These are phyloP conservation scores for Mercenaria mercenaria DNA, from an alignment of 1,140 invertebrate species.

Conservation along the genomic window DNA sequence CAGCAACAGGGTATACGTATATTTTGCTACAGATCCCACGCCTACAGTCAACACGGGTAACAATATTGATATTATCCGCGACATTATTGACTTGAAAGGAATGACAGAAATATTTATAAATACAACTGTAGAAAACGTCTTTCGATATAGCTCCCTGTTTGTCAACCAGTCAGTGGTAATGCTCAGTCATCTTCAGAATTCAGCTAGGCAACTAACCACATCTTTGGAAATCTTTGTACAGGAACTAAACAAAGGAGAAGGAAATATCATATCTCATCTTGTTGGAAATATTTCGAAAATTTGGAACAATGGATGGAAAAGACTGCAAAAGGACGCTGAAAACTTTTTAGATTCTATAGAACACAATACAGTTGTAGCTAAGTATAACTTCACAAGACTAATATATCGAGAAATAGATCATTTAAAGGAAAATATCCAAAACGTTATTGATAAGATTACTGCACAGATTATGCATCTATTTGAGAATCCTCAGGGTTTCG, in stretches of 20 bases:
- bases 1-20: slow-evolving; percentile 17
- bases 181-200: not conserved
- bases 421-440: not conserved
- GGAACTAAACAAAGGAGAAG: not conserved
- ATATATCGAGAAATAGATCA: not conserved
- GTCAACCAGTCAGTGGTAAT: not conserved
- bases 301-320: not conserved
- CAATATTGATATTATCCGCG: not conserved
- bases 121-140: slow-evolving; percentile 5
- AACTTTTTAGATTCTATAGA: not conserved
- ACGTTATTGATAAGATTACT: not conserved
- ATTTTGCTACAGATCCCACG: not conserved
- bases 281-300: not conserved
- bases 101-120: not conserved
- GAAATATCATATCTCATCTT: not conserved
- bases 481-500: not conserved
- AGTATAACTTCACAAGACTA: not conserved
- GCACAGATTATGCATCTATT: not conserved
- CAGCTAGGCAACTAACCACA: not conserved
- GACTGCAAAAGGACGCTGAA: not conserved
- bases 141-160: not conserved
- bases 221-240: not conserved
- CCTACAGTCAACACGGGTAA: not conserved
- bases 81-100: not conserved
- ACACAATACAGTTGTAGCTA: not conserved